Evolutionary conservation across 92 coral and sea anemone genomes (phyloP).

Genomic region (Virgularia gustaviana): DNA sequence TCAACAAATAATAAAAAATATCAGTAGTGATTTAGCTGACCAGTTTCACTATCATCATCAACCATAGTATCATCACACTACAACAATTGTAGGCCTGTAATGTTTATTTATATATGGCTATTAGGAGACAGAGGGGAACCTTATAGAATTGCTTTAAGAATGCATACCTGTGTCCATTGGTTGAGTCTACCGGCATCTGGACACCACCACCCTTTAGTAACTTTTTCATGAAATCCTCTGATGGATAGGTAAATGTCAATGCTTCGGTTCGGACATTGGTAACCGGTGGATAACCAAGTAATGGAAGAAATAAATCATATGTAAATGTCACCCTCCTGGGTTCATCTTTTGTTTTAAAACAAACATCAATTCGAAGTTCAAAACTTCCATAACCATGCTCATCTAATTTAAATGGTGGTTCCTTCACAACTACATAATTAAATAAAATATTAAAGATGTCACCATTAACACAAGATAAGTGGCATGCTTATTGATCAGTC

Average conservation of each 20-base stretch:
- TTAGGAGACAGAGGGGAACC: no score
- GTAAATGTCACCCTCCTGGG: constrained; percentile 74
- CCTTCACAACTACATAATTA: constrained; percentile 57
- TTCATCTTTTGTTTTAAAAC: constrained; percentile 89
- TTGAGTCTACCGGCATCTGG: constrained; percentile 43
- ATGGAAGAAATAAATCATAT: constrained; percentile 84
- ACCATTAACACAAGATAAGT: no score
- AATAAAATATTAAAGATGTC: no score
- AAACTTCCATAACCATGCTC: constrained; percentile 91
- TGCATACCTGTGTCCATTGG: constrained; percentile 28
- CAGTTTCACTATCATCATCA: no score
- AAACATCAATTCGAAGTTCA: constrained; percentile 78
- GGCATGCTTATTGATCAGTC: no score
- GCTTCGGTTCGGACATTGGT: constrained; percentile 89
- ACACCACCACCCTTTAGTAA: constrained; percentile 82
- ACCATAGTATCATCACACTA: no score
- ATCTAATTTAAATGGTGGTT: constrained; percentile 77
- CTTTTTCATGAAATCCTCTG: constrained; percentile 89
- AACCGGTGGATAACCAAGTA: constrained; percentile 68
- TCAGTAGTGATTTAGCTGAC: no score
- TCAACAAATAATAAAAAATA: no score
- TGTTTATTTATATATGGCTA: no score
- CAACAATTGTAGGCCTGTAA: no score
- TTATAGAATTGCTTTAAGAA: no score
- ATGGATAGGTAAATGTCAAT: constrained; percentile 82